Percentiles rank a stretch among this genome's conserved stretches.
Conservation (phyloP, 2,113 vertebrate genomes). For the Ramphastos sulfuratus region DNA sequence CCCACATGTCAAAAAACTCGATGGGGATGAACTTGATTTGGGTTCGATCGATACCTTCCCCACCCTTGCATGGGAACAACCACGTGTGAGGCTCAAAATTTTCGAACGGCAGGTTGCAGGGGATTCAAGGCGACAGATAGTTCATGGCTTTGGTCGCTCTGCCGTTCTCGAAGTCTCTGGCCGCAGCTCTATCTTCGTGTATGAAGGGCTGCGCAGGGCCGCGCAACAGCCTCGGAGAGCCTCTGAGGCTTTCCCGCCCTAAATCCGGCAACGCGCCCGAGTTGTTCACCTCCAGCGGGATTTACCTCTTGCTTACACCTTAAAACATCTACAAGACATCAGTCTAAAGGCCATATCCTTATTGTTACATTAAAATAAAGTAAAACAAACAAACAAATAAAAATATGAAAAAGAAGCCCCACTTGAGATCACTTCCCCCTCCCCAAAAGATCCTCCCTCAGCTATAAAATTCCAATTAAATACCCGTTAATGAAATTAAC, state of each 20-base stretch:
- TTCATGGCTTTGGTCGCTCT: fast-evolving
- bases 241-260: background rate
- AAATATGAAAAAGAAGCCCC: no score
- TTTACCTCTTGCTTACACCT: background rate
- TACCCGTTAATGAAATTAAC: background rate
- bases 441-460: background rate
- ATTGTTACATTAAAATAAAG: background rate
- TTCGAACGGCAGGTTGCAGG: background rate
- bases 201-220: background rate
- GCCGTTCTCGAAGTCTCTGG: background rate
- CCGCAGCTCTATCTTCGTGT: background rate
- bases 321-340: fast-evolving
- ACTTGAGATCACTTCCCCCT: fast-evolving
- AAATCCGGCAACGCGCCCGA: fast-evolving
- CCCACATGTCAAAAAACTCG: background rate
- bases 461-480: background rate
- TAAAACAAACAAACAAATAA: background rate
- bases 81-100: background rate
- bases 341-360: background rate
- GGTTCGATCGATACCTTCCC: background rate
- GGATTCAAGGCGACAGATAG: background rate
- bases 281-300: background rate
- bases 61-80: background rate
- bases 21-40: background rate
- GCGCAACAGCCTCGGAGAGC: background rate